Evolutionary conservation across 1,140 invertebrate genomes (phyloP), one percentile per base, ranked within the genome.

Genomic region (Hyphantria cunea): DNA sequence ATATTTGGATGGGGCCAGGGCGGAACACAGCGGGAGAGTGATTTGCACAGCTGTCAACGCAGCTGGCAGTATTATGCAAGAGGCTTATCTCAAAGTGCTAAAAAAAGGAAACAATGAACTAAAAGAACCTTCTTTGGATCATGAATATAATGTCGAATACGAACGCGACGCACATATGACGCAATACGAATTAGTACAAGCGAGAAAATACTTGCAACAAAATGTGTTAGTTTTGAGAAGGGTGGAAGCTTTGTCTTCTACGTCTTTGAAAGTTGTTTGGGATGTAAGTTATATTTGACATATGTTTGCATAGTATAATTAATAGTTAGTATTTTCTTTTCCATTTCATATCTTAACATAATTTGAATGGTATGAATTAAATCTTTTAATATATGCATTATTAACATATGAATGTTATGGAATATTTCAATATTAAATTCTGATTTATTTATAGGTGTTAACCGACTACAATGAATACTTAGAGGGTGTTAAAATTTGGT

Each of bases 401-500:
- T 25, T 25, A 3, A 25, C 2, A 25, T 25, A 25, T 25, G 17
- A 3, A 25, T 25, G 17, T 25, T 25, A 3, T 25, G 5, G 17
- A 25, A 25, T 5, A 25, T 25, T 25, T 1, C 2, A 3, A 25
- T 25, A 5, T 25, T 25, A 25, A 25, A 25, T 25, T 1, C 17
- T 25, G 17, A 25, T 25, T 25, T 51, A n/a, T 63, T 87, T 89
- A 67, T 70, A 92, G 87, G 82, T 92, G 12, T 68, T 90, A 67
- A 91, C 88, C 15, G 90, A 92, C 73, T 91, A 92, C 64, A 91
- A 91, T 44, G 92, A 93, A 82, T 93, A 93, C 72, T 93, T 98
- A 0, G 96, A 99, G 92, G 98, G 98, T 9, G 95, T 98, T 13
- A 98, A 98, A 80, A 96, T 99, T 47, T 94, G 97, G 63, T 99